phyloP scores from a whole-genome alignment of 2,888 invertebrate species.

The Limnephilus lunatus region DNA sequence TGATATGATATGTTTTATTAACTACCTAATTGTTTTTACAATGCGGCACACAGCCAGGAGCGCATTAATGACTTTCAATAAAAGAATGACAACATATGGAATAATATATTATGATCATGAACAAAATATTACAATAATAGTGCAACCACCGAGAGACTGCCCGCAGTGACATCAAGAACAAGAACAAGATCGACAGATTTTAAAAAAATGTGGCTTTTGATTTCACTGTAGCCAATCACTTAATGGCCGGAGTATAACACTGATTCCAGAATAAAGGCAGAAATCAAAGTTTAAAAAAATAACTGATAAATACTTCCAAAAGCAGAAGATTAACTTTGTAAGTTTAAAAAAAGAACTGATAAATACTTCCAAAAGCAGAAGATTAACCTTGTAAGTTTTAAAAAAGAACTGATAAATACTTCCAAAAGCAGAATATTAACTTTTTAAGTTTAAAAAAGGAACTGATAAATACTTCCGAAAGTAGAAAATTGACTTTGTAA shows the following conservation, averaged over 20 bases:
- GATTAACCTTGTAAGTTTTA: too few relatives aligned
- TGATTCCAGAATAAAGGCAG: background rate
- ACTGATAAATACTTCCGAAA: too few relatives aligned
- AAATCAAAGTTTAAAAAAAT: background rate
- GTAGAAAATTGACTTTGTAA: too few relatives aligned
- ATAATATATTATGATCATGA: background rate
- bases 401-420: too few relatives aligned
- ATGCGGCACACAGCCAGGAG: background rate
- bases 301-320: too few relatives aligned
- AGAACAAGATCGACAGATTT: background rate
- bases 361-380: too few relatives aligned
- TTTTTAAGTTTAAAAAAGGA: background rate
- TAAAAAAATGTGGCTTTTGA: background rate
- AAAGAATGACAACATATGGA: background rate
- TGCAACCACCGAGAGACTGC: background rate
- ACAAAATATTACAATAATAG: background rate
- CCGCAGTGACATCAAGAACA: background rate
- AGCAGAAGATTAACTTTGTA: too few relatives aligned
- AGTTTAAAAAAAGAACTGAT: too few relatives aligned
- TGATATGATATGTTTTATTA: background rate
- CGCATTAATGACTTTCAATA: background rate
- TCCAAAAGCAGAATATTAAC: too few relatives aligned
- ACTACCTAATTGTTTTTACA: background rate
- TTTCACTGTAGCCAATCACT: background rate
- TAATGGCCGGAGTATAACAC: background rate